phyloP scores from a whole-genome alignment of 1,140 invertebrate species.

The Ostrea edulis region DNA sequence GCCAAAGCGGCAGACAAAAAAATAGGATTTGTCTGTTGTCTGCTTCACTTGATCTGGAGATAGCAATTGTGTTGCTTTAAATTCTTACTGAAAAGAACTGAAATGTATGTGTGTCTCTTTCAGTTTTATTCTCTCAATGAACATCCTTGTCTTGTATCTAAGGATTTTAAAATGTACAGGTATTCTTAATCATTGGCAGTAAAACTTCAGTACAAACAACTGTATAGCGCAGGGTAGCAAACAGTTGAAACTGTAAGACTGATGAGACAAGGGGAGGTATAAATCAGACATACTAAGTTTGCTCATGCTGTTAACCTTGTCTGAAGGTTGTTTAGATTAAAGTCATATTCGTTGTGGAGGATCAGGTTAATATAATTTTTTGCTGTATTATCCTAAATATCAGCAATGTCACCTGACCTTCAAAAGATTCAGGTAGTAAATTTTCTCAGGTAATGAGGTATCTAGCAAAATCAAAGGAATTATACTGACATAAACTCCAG shows the following conservation, averaged over 20 bases:
- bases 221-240: too few species aligned
- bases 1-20: neutral
- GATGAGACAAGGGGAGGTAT: neutral
- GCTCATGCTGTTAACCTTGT: neutral
- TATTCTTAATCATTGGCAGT: too few species aligned
- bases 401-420: neutral
- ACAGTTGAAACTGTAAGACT: too few species aligned
- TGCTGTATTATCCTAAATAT: neutral
- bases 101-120: neutral
- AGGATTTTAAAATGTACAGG: neutral
- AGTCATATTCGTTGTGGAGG: neutral
- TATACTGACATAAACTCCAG: neutral
- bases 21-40: constrained; percentile 18
- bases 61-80: neutral
- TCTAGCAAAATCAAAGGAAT: neutral
- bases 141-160: neutral
- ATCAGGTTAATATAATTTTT: neutral
- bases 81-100: neutral
- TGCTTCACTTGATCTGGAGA: neutral
- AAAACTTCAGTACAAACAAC: too few species aligned
- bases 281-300: constrained; percentile 1
- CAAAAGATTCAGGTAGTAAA: neutral
- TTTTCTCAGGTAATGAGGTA: constrained; percentile 32
- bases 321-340: constrained; percentile 30
- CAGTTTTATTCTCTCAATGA: neutral